Evolutionary conservation across 2,797 vertebrate species (phyloP).

Genomic region (Poecilia picta): DNA sequence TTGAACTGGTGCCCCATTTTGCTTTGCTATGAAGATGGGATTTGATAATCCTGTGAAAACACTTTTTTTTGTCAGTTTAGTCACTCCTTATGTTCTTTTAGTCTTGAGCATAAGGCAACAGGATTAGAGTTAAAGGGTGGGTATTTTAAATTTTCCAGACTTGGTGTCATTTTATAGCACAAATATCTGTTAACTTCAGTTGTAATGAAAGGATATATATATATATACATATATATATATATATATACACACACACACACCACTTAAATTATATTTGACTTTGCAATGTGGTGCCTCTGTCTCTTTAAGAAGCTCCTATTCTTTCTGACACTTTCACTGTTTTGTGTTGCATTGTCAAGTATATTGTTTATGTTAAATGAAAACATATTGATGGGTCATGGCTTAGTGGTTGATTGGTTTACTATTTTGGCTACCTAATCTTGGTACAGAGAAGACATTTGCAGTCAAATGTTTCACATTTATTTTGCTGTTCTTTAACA

Average conservation of each 20-base stretch:
- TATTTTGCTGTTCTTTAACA: neutral
- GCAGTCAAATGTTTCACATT: neutral
- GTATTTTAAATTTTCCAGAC: no score
- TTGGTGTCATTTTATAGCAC: no score
- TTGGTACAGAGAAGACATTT: neutral
- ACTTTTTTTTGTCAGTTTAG: neutral
- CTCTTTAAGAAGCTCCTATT: no score
- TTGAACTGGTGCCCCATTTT: neutral
- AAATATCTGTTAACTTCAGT: no score
- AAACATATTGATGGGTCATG: neutral
- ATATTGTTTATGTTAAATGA: neutral
- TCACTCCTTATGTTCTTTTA: neutral
- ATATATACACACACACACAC: no score
- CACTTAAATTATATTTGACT: no score
- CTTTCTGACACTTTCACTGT: no score
- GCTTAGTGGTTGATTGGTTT: neutral
- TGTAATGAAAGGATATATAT: no score
- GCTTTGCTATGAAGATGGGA: neutral
- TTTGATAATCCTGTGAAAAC: conserved; percentile 1
- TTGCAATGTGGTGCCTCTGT: no score
- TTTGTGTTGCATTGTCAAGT: neutral
- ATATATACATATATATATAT: no score
- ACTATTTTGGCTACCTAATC: neutral
- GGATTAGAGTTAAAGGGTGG: neutral
- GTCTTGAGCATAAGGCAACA: neutral